Base-by-base conservation (phyloP, 2,113 vertebrate species). In the Eretmochelys imbricata region DNA sequence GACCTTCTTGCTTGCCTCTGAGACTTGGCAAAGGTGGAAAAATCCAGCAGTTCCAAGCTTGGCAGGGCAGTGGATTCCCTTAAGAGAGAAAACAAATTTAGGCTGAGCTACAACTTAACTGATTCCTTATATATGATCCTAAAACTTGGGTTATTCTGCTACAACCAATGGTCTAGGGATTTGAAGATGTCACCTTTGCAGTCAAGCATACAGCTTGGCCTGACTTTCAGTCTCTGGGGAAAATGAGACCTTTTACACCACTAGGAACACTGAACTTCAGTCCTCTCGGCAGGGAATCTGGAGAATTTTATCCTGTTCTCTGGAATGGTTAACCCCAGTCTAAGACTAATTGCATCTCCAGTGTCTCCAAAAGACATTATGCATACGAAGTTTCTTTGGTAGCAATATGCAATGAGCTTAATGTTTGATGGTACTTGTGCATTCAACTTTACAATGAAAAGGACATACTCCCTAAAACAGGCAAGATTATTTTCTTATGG, bases 61-160 rank as follows among this genome's bases (percentile, higher is more conserved):
- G 4, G 85, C 91, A 93, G 86, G 92, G 94, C 93, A 93, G 80
- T 91, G 91, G 53, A 1, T 75, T 91, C 86, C 86, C 69, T 35
- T 0, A 0, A 84, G 90, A 95, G 90, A 93, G 93, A 94, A 96
- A 81, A 22, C 8, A 24, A 80, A 54, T 84, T 80, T 16, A 90
- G 87, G 83, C 48, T 20, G 79, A 96, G 93, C 76, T 90, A 93
- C 42, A 90, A 90, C 4, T 81, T 87, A 80, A 85, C 69, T 49
- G 79, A 84, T 82, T 89, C 91, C 62, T 80, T 91, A 88, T 92
- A 83, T 83, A 38, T n/a, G 17, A 69, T 38, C 65, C 35, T 38
- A 69, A 69, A n/a, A 69, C 17, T 5, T 19, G 35, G 35, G 31
- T 38, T 69, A 72, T 65, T 0, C 1, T 7, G 46, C n/a, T 9